phyloP scores from a whole-genome alignment of 2,888 invertebrate genomes.

The Drosophila anceps region DNA sequence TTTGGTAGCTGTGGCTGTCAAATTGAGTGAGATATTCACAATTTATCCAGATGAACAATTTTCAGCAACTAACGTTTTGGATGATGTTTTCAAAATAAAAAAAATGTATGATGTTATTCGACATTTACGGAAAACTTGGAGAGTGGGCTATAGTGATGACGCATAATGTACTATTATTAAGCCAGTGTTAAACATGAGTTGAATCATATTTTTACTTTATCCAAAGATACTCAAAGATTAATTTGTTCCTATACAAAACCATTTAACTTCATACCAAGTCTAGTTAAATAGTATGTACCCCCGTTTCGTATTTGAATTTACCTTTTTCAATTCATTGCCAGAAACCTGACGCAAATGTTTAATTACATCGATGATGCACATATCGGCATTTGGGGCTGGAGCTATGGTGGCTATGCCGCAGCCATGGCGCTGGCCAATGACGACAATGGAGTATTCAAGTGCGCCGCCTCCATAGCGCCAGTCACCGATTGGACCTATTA shows the following conservation, averaged over 20 bases:
- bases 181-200: background rate
- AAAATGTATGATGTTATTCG: too few species aligned
- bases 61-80: too few species aligned
- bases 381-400: conserved; percentile 99
- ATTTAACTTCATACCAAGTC: too few species aligned
- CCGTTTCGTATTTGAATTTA: background rate
- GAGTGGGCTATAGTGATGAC: too few species aligned
- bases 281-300: too few species aligned
- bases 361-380: conserved; percentile 91
- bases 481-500: conserved; percentile 98
- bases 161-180: background rate
- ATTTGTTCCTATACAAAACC: background rate
- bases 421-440: conserved; percentile 94
- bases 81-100: too few species aligned
- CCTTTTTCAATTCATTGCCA: conserved; percentile 77
- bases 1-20: too few species aligned
- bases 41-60: too few species aligned
- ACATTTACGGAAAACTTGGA: too few species aligned
- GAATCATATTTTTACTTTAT: background rate
- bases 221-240: background rate
- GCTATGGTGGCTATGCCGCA: conserved; percentile 98
- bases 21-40: too few species aligned
- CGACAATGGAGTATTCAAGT: conserved; percentile 91
- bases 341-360: conserved; percentile 87
- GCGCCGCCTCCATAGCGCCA: conserved; percentile 97